A percentile compares a stretch with the other conserved stretches of the same genome.
phyloP scores from a whole-genome alignment of 2,888 invertebrate species.

The Standfussiana lucernea region DNA sequence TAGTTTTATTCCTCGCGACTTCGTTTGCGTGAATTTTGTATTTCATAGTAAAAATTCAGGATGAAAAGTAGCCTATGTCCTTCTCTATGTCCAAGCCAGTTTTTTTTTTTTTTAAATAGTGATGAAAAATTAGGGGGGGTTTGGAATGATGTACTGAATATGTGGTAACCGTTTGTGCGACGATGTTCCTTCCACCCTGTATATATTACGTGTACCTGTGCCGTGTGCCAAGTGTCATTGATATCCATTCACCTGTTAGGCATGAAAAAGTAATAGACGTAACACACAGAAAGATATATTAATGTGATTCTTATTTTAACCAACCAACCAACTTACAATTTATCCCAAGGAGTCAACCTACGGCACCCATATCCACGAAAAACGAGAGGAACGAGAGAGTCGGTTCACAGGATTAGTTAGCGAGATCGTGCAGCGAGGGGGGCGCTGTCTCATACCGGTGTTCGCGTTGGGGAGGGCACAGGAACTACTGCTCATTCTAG shows the following conservation, averaged over 20 bases:
- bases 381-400: constrained; percentile 98
- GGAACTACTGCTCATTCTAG: constrained; percentile 97
- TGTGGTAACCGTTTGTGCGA: too few relatives aligned
- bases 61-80: background rate
- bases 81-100: background rate
- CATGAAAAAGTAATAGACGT: background rate
- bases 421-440: constrained; percentile 99
- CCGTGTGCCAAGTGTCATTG: background rate
- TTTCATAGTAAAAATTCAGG: background rate
- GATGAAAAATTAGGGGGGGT: too few relatives aligned
- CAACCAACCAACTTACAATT: background rate
- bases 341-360: constrained; percentile 97
- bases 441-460: constrained; percentile 99
- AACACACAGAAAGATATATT: background rate
- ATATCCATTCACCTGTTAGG: background rate
- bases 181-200: too few relatives aligned
- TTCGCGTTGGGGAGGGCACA: constrained; percentile 99
- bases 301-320: background rate
- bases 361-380: constrained; percentile 99
- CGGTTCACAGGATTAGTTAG: constrained; percentile 98
- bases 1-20: background rate
- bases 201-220: too few relatives aligned
- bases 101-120: too few relatives aligned
- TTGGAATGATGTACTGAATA: too few relatives aligned
- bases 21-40: background rate